These are phyloP conservation scores for Neofelis nebulosa DNA, from an alignment of 2,113 vertebrate genomes.

Conservation along the genomic window DNA sequence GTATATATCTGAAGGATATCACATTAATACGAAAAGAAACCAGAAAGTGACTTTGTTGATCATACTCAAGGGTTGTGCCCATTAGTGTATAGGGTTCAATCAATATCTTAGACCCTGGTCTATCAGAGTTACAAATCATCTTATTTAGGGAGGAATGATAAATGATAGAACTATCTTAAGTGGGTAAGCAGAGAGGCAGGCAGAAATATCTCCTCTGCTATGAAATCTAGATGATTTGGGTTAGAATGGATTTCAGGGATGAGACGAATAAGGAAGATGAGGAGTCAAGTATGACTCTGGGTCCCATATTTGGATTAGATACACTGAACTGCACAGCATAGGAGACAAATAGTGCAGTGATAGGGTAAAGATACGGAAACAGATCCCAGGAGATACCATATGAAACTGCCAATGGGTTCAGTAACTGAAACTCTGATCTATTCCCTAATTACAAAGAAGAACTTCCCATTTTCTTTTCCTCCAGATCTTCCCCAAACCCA, in stretches of 20 bases:
- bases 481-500: neutral
- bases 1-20: neutral
- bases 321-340: neutral
- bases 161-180: neutral
- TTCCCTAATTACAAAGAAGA: neutral
- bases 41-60: neutral
- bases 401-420: neutral
- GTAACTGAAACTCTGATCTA: neutral
- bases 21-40: neutral
- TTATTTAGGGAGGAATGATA: neutral
- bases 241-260: neutral
- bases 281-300: neutral
- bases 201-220: neutral
- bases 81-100: neutral
- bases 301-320: neutral
- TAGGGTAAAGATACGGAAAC: neutral
- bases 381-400: neutral
- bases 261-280: neutral
- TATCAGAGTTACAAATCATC: neutral
- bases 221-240: neutral
- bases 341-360: neutral
- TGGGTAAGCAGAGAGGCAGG: neutral
- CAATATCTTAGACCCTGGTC: neutral
- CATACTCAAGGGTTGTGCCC: neutral
- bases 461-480: neutral